Percentiles rank a stretch among this genome's conserved stretches.
Conservation (phyloP, 2,113 vertebrate species). For the Megalops atlanticus region DNA sequence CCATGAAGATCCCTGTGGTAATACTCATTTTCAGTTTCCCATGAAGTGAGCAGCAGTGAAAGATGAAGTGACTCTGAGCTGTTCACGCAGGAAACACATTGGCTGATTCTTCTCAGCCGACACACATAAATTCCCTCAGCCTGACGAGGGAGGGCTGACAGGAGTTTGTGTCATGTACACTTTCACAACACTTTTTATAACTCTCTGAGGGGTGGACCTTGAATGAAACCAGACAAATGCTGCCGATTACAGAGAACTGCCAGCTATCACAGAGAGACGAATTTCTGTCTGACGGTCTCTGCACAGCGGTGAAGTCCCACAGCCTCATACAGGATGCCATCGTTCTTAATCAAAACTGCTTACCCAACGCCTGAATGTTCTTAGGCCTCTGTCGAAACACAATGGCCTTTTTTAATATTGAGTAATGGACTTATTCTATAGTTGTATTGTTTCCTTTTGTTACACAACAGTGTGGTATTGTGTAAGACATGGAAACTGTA, state of each 20-base stretch:
- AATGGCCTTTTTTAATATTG: not conserved
- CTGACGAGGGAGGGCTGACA: not conserved
- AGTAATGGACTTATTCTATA: not conserved
- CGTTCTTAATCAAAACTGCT: not conserved
- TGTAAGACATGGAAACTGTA: not conserved
- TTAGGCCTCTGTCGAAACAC: too few species aligned
- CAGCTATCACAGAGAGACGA: not conserved
- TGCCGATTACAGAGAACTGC: not conserved
- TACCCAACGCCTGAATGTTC: not conserved
- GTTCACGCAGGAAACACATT: not conserved
- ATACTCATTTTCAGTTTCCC: not conserved
- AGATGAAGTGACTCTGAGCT: not conserved
- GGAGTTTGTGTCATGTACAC: not conserved
- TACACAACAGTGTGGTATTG: not conserved
- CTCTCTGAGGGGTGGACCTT: not conserved
- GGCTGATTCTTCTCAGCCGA: not conserved
- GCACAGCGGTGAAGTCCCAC: not conserved
- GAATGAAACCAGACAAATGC: not conserved
- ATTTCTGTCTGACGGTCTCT: too few species aligned
- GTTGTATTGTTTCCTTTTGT: not conserved
- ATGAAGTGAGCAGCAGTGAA: not conserved
- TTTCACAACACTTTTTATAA: not conserved
- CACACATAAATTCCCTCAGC: not conserved
- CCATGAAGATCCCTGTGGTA: not conserved
- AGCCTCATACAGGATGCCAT: not conserved